Conservation (phyloP, 2,113 vertebrate genomes). For the Noturus placidus region DNA sequence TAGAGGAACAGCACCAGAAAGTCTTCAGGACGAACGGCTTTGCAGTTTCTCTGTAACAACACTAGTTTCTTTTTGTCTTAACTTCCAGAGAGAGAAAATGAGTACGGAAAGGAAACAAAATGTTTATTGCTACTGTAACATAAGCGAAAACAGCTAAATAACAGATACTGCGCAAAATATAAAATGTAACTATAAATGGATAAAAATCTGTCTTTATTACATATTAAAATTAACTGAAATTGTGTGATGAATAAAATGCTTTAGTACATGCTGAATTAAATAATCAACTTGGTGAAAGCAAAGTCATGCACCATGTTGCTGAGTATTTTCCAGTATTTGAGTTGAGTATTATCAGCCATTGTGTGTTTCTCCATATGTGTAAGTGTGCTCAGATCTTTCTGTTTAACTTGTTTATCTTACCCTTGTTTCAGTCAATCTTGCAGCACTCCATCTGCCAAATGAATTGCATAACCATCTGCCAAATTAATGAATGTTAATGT, state of each 20-base stretch:
- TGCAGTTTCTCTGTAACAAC: neutral
- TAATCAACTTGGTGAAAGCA: neutral
- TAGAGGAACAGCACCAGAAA: neutral
- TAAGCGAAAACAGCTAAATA: neutral
- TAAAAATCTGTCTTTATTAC: neutral
- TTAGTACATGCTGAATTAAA: neutral
- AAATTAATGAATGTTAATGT: neutral
- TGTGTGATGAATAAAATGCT: neutral
- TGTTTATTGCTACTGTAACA: neutral
- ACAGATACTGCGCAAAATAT: neutral
- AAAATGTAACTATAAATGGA: neutral
- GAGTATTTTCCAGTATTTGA: too few relatives aligned
- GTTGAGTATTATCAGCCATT: too few relatives aligned
- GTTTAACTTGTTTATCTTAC: neutral
- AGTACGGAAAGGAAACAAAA: neutral
- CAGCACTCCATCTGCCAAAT: neutral
- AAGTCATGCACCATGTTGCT: neutral
- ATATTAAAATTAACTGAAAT: neutral
- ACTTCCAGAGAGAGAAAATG: neutral
- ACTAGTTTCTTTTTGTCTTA: neutral
- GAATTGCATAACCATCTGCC: neutral
- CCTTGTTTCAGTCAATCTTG: neutral
- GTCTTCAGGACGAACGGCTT: neutral
- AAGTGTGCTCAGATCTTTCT: neutral
- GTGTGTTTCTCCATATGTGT: neutral